Evolutionary conservation across 2,888 invertebrate genomes (phyloP), one percentile per base, ranked within the genome.

Genomic region (Drosophila melanosoma): DNA sequence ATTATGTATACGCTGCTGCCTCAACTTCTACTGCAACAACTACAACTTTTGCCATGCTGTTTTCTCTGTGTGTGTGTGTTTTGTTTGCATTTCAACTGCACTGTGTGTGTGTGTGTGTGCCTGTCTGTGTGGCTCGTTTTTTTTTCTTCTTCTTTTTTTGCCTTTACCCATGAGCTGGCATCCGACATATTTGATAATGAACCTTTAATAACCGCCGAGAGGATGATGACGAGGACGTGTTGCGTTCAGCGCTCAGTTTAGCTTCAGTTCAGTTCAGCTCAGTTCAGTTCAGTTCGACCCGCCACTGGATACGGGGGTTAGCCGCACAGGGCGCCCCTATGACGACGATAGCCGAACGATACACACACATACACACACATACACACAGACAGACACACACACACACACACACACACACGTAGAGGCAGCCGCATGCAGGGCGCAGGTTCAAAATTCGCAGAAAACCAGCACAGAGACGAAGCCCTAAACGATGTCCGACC

Each of bases 181-280:
- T 72, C 68, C 72, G 42, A 69, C 72, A 60, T 69, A 75, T 80
- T 83, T 75, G 73, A 71, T 84, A 82, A 82, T 82, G 86, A 82
- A 84, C 87, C 79, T 87, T 87, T 76, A 82, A 82, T 87, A 81
- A 75, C 63, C 64, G 61, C 57, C 63, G 66, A 70, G 74, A 64
- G 74, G 61, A 56, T 38, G 54, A 74, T 56, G 79, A 42, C 79
- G 57, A 76, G 49, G 48, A 61, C 48, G 57, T 33, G 60, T 35
- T 60, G 53, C 32, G 42, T 42, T 38, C 32, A 20, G 52, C 33
- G 8, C 20, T 20, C n/a, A 12, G 35, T 29, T 51, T 20, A 29
- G 32, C n/a, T 20, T 35, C 53, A 23, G 35, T 2, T 49, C 17
- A 17, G 29, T 49, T 52, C 32, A 32, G 51, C 12, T 51, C 51